Percentiles rank a stretch among this genome's conserved stretches.
phyloP scores from a whole-genome alignment of 2,888 invertebrate species.

The Erynnis tages region DNA sequence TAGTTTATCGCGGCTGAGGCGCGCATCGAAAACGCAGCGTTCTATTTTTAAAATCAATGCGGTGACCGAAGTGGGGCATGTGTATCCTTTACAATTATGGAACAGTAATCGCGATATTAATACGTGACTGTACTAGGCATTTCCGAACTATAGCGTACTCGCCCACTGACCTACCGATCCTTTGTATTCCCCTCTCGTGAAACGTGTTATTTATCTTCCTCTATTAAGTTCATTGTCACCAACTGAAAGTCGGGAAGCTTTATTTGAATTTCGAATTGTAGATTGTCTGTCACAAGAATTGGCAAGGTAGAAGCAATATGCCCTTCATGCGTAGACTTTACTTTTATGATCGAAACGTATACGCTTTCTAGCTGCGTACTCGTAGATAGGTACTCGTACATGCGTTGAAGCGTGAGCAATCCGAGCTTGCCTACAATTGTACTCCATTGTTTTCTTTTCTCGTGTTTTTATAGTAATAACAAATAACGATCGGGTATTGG shows the following conservation, averaged over 20 bases:
- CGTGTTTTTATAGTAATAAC: slow-evolving; percentile 42
- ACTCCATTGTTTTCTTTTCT: slow-evolving; percentile 54
- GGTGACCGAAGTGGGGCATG: slow-evolving; percentile 75
- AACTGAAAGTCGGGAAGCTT: background rate
- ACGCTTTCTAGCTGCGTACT: slow-evolving; percentile 54
- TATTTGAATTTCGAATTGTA: slow-evolving; percentile 10
- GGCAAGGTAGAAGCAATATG: slow-evolving; percentile 37
- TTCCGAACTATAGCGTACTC: slow-evolving; percentile 1
- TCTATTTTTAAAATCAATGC: slow-evolving; percentile 81
- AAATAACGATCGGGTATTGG: slow-evolving; percentile 29
- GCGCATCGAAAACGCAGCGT: slow-evolving; percentile 72
- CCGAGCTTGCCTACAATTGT: slow-evolving; percentile 44
- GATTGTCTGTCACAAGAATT: slow-evolving; percentile 11
- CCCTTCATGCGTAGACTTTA: slow-evolving; percentile 39
- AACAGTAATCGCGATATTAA: slow-evolving; percentile 48
- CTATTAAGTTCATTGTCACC: slow-evolving; percentile 1
- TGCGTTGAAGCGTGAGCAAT: slow-evolving; percentile 61
- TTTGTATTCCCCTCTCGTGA: background rate
- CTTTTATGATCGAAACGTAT: slow-evolving; percentile 35
- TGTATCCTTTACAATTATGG: slow-evolving; percentile 67
- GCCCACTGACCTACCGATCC: slow-evolving; percentile 2
- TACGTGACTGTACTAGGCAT: slow-evolving; percentile 15
- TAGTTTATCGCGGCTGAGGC: slow-evolving; percentile 52
- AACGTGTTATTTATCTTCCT: background rate
- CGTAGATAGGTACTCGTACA: slow-evolving; percentile 37